Base-by-base conservation (phyloP, 2,797 vertebrate species). In the Enteromius paludinosus region DNA sequence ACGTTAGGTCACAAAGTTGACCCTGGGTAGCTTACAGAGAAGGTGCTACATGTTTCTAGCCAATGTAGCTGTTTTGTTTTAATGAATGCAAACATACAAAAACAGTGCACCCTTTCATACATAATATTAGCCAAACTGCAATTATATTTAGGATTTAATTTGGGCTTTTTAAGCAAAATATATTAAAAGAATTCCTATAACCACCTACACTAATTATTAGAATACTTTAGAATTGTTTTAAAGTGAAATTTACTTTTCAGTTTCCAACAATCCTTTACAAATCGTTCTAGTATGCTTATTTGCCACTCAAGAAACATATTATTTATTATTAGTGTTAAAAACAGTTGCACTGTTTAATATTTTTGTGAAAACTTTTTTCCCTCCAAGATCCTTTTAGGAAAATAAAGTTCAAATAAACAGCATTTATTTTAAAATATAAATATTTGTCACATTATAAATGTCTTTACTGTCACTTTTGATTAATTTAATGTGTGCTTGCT, bases 161-260 rank as follows among this genome's bases (percentile, higher is more conserved):
- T 38, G 25, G 25, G 38, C 54, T 78, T 49, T 72, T 61, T 5
- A 70, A 71, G n/a, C 23, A 70, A 25, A 25, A 47, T 45, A 70
- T 28, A 47, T 47, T 25, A 47, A 69, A 43, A 45, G 14, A 45
- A 38, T 18, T 25, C 3, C 2, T 15, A 18, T 28, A 10, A 45
- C 25, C n/a, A 0, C 25, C 3, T 18, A 38, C 2, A 33, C 33
- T 33, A 33, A 69, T 47, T 47, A 45, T 18, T 18, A 70, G 14
- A n/a, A n/a, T n/a, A n/a, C n/a, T n/a, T n/a, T n/a, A n/a, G n/a
- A n/a, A n/a, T n/a, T n/a, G n/a, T 28, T 70, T 70, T 28, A 8
- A 45, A 70, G 4, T 10, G 7, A 45, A 23, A 41, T 68, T 66
- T 14, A 41, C 12, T 68, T 5, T 68, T 11, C 10, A 43, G 43